Evolutionary conservation across 2,113 vertebrate species (phyloP), one percentile per base, ranked within the genome.

Genomic region (Leptodactylus fuscus): DNA sequence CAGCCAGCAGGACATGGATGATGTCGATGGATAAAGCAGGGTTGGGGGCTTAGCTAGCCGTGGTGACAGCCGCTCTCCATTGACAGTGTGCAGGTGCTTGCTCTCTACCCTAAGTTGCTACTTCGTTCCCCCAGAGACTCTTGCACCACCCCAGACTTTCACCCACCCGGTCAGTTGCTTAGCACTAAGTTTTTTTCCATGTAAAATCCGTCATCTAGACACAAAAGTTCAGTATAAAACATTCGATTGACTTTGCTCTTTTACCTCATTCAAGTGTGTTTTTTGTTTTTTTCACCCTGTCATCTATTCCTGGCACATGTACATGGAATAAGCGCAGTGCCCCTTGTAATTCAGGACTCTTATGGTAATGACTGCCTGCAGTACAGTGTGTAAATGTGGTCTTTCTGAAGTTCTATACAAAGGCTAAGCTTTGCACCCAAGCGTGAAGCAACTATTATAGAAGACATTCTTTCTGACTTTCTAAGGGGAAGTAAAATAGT

Each of bases 271-370:
- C 5, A 32, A 6, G 38, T 1, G 4, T 20, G 69, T n/a, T n/a
- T n/a, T n/a, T n/a, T n/a, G n/a, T n/a, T n/a, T n/a, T n/a, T n/a
- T n/a, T n/a, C 3, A 27, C 67, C 27, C 32, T 36, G 29, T 36
- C 36, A 5, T 22, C 12, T 11, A 12, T 44, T 15, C n/a, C 36
- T 73, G 70, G n/a, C 41, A 48, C 10, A 41, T 13, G 9, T 24
- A 2, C 22, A 46, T 27, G 11, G 41, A 9, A 24, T 12, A 13
- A n/a, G 71, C 2, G 38, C 38, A 46, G 9, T 13, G 8, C 24
- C 24, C 70, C 46, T 24, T 75, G n/a, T 75, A 75, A 48, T 75
- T 75, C 12, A 18, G 15, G 71, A 15, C 10, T 73, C 70, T 44
- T 15, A 20, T 44, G 70, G 38, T 73, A 73, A 73, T 73, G 22